These are phyloP conservation scores for Pantelozetes paolii DNA, from an alignment of 2,888 invertebrate genomes.

Conservation along the genomic window DNA sequence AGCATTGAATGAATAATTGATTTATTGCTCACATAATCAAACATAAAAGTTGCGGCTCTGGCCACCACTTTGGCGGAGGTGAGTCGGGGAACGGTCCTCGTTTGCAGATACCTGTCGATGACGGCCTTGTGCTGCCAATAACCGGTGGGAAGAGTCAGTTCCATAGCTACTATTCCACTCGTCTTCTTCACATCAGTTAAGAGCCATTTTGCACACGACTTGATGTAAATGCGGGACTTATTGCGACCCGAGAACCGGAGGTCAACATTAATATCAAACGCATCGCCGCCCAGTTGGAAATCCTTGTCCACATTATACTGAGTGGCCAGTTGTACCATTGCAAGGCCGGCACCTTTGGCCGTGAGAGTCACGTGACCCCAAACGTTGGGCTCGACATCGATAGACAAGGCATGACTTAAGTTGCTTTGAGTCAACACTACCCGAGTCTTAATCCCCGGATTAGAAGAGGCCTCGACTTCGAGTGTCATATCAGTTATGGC, in stretches of 20 bases:
- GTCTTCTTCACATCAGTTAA: conserved; percentile 50
- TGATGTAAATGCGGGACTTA: conserved; percentile 53
- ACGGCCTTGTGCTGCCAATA: conserved; percentile 57
- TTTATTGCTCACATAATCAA: conserved; percentile 45
- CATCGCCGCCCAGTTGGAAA: conserved; percentile 51
- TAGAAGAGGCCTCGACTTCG: conserved; percentile 52
- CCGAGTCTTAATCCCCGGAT: conserved; percentile 49
- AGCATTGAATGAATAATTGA: neutral
- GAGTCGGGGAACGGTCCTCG: conserved; percentile 51
- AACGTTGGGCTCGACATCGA: conserved; percentile 51
- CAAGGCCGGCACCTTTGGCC: conserved; percentile 58
- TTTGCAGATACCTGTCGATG: conserved; percentile 52
- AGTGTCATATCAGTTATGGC: conserved; percentile 55
- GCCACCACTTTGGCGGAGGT: conserved; percentile 50
- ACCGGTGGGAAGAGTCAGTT: conserved; percentile 56
- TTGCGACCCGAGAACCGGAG: conserved; percentile 54
- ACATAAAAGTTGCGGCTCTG: conserved; percentile 47
- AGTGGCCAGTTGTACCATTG: conserved; percentile 57
- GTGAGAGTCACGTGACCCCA: conserved; percentile 58
- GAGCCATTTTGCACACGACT: conserved; percentile 54
- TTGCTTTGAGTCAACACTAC: conserved; percentile 42
- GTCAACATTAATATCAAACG: conserved; percentile 55
- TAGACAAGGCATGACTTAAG: conserved; percentile 41
- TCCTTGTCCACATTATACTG: conserved; percentile 55
- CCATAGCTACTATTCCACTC: conserved; percentile 55